Conservation (phyloP, 1,140 invertebrate genomes). For the Harlomillsia oculata region DNA sequence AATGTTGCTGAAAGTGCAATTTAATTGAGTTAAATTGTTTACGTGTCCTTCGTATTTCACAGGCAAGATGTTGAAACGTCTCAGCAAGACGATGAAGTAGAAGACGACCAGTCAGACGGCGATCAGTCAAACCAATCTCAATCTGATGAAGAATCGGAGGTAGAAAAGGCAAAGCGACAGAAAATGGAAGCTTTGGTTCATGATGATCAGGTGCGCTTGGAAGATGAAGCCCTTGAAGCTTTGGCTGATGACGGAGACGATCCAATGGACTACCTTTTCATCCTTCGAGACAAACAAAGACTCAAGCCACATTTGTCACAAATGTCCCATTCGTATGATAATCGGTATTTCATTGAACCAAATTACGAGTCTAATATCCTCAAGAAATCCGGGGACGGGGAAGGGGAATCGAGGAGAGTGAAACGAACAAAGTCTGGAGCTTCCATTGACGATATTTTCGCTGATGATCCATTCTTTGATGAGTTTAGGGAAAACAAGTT, state of each 20-base stretch:
- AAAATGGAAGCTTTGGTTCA: too few species aligned
- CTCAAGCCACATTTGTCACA: neutral
- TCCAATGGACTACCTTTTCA: neutral
- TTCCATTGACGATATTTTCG: constrained; percentile 6
- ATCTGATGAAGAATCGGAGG: too few species aligned
- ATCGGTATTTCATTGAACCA: neutral
- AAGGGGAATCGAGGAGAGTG: neutral
- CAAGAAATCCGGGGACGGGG: neutral
- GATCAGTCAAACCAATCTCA: too few species aligned
- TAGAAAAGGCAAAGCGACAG: too few species aligned
- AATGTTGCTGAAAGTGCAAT: too few species aligned
- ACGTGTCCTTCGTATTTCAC: too few species aligned
- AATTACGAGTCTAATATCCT: neutral
- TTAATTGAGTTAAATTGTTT: too few species aligned
- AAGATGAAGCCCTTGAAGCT: neutral
- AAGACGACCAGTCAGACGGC: too few species aligned
- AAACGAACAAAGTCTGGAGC: neutral
- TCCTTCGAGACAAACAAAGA: neutral
- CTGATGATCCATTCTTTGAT: constrained; percentile 7
- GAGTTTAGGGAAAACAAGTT: constrained; percentile 4
- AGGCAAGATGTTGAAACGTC: too few species aligned
- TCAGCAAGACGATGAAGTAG: too few species aligned
- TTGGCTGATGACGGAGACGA: neutral
- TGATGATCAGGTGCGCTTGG: too few species aligned
- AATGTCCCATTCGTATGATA: neutral